A percentile compares a stretch with the other conserved stretches of the same genome.
phyloP scores from a whole-genome alignment of 1,140 invertebrate species.

The Bombus polaris region DNA sequence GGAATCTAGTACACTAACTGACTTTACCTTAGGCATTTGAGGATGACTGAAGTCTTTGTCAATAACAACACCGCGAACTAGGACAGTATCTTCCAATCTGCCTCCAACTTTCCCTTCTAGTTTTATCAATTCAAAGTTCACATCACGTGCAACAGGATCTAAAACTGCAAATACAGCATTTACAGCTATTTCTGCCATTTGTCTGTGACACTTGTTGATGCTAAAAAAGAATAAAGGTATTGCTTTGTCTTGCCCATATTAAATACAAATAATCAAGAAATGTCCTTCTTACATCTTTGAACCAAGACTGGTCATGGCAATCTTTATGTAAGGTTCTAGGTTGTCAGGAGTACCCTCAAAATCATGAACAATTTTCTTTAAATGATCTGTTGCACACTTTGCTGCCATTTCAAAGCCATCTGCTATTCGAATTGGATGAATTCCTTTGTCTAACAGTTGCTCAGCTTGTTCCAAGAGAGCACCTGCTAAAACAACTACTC shows the following conservation, averaged over 20 bases:
- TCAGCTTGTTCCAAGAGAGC: slow-evolving; percentile 98
- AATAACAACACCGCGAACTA: slow-evolving; percentile 98
- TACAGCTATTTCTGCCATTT: slow-evolving; percentile 99
- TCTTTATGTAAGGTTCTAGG: slow-evolving; percentile 94
- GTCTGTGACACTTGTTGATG: slow-evolving; percentile 94
- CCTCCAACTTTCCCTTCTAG: slow-evolving; percentile 99
- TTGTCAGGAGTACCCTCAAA: slow-evolving; percentile 94
- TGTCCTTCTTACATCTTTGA: slow-evolving; percentile 93
- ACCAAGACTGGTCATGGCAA: slow-evolving; percentile 98
- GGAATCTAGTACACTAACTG: not conserved
- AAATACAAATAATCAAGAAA: slow-evolving; percentile 18
- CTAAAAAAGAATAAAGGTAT: slow-evolving; percentile 72
- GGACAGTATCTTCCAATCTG: slow-evolving; percentile 97
- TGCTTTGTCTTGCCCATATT: not conserved
- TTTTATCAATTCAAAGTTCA: slow-evolving; percentile 99
- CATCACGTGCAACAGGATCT: slow-evolving; percentile 96
- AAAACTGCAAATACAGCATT: slow-evolving; percentile 97
- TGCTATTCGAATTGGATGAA: slow-evolving; percentile 99
- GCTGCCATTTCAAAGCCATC: slow-evolving; percentile 99
- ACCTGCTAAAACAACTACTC: slow-evolving; percentile 96
- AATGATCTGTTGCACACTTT: slow-evolving; percentile 92
- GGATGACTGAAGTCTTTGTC: slow-evolving; percentile 99
- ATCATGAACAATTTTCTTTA: slow-evolving; percentile 94
- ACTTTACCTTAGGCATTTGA: slow-evolving; percentile 97
- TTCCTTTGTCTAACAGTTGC: slow-evolving; percentile 95